Evolutionary conservation across 2,888 invertebrate genomes (phyloP).

Genomic region (Sminthurides aquaticus): DNA sequence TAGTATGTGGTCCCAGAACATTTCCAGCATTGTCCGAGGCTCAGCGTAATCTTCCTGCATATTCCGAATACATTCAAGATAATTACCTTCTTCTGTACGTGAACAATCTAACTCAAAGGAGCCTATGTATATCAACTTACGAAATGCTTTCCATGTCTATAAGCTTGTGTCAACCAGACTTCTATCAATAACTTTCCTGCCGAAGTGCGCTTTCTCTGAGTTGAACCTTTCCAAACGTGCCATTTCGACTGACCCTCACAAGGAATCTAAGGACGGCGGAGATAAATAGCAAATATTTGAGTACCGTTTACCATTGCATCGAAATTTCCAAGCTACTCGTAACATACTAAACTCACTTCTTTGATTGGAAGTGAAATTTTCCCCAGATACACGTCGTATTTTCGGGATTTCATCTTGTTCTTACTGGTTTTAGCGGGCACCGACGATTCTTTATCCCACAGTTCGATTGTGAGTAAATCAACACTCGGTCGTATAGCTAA

Average conservation of each 20-base stretch:
- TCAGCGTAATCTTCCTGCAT: conserved; percentile 26
- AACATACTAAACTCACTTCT: conserved; percentile 16
- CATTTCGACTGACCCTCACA: conserved; percentile 29
- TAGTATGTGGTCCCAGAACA: conserved; percentile 36
- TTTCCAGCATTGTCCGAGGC: conserved; percentile 31
- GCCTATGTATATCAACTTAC: conserved; percentile 22
- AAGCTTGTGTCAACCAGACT: conserved; percentile 39
- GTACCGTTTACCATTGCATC: too few relatives aligned
- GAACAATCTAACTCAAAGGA: conserved; percentile 10
- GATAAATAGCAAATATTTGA: too few relatives aligned
- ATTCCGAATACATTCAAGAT: not conserved
- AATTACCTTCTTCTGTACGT: conserved; percentile 7
- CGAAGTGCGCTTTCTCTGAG: conserved; percentile 13
- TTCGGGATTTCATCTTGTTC: not conserved
- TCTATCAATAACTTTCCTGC: conserved; percentile 31
- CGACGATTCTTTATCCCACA: conserved; percentile 16
- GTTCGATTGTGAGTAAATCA: conserved; percentile 37
- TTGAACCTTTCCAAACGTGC: conserved; percentile 19
- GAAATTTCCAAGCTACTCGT: too few relatives aligned
- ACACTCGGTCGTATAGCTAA: conserved; percentile 33
- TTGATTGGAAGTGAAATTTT: conserved; percentile 30
- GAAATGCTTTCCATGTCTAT: conserved; percentile 37
- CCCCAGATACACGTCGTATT: conserved; percentile 35
- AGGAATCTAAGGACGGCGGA: conserved; percentile 24
- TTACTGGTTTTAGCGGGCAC: not conserved